A percentile compares a stretch with the other conserved stretches of the same genome.
Conservation (phyloP, 2,797 vertebrate species). For the Tinamus major region DNA sequence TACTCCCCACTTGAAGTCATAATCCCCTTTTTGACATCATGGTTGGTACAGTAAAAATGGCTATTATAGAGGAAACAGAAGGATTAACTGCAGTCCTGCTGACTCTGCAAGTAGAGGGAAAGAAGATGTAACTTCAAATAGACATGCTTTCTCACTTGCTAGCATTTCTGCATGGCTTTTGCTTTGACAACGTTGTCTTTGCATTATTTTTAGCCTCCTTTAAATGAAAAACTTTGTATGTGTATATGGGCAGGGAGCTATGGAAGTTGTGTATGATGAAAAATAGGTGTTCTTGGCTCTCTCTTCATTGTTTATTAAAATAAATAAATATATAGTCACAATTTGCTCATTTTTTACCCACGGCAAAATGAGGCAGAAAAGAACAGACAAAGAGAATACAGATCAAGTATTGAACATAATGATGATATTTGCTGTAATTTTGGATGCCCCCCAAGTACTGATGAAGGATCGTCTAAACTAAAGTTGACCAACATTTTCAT, state of each 20-base stretch:
- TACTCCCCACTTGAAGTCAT: slow-evolving; percentile 24
- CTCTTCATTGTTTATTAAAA: neutral
- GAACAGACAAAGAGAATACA: neutral
- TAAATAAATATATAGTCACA: neutral
- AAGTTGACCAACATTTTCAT: neutral
- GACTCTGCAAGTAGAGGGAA: accelerated
- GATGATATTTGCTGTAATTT: slow-evolving; percentile 5
- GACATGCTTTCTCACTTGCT: neutral
- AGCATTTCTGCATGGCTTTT: neutral
- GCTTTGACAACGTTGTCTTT: neutral
- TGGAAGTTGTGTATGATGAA: neutral
- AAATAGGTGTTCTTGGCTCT: neutral
- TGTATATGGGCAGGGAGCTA: neutral
- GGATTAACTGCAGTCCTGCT: slow-evolving; percentile 3
- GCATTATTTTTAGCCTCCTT: neutral
- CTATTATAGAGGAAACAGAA: neutral
- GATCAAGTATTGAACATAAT: neutral
- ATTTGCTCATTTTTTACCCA: neutral
- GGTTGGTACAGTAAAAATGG: slow-evolving; percentile 20
- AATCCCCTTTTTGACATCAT: slow-evolving; percentile 40
- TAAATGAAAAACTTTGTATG: neutral
- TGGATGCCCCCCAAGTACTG: neutral
- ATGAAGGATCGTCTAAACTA: neutral
- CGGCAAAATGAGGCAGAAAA: neutral
- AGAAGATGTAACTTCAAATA: neutral